Evolutionary conservation across 1,140 invertebrate genomes (phyloP), one percentile per base, ranked within the genome.

Genomic region (Neodiprion lecontei): DNA sequence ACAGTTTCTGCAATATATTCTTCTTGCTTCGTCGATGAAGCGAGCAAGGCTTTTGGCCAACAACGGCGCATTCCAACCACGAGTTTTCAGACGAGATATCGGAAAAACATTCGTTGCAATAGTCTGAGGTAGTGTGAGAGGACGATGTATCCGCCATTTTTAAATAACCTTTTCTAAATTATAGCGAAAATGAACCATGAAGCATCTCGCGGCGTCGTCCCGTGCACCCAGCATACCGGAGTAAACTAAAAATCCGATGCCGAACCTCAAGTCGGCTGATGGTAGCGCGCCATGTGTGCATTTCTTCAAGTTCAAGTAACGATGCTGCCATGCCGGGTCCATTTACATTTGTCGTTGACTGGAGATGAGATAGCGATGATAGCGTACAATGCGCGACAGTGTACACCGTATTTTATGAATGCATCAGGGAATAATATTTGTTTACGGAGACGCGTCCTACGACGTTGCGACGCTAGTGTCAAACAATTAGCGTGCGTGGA

Each of bases 61-160:
- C 83, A 23, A 86, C 77, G 72, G 85, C 80, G 77, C 80, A 86
- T 72, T 86, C 85, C 8, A 69, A 9, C 67, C 77, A 78, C 49
- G 82, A 85, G 75, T 81, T 86, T 76, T 87, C 86, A 23, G 84
- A 85, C n/a, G 83, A 86, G 81, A 85, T 84, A 79, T 88, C 86
- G 76, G 86, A 88, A 72, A 84, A 85, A 86, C 81, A 84, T 78
- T 88, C 87, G 80, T 84, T 87, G 76, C 76, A 84, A 82, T 78
- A 85, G 69, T 88, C 86, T 84, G 86, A 88, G 85, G 86, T 88
- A 86, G 86, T 88, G 76, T 88, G 87, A 83, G 86, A 88, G 87
- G 85, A 88, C 86, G 82, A 88, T 83, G 87, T 83, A 82, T 88
- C 87, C 83, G 86, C 87, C 87, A 88, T 88, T 88, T 88, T 88